Base-by-base conservation (phyloP, 2,888 invertebrate genomes). In the Heliconius aoede region DNA sequence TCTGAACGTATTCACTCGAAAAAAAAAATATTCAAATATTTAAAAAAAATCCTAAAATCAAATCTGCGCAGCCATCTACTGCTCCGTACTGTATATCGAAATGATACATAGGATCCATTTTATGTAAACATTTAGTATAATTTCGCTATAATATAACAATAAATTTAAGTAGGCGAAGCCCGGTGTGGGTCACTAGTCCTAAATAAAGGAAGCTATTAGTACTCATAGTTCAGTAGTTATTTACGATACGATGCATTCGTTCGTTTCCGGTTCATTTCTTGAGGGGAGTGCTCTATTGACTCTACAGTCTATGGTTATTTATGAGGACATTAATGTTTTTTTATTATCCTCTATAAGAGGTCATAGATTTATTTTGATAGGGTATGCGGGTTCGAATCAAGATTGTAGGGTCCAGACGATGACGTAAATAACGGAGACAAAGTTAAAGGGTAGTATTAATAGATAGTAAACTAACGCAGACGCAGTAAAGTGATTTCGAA, bases 141-240 rank as follows among this genome's bases (percentile, higher is more conserved):
- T 55, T n/a, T 55, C 2, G 46, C 46, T 46, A 46, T 46, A 46
- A 55, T n/a, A 55, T 55, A 55, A 55, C 51, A 55, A 51, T 51
- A 51, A 51, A 2, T 3, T n/a, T 55, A 55, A 55, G 51, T 9
- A 9, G 51, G 51, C n/a, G 51, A 55, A 55, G n/a, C 51, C n/a
- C 3, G 9, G 51, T 55, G 51, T 55, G 46, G 7, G 51, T n/a
- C 51, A 18, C 18, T 46, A 46, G 46, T n/a, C 55, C n/a, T 21
- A 28, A n/a, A 51, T 30, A 30, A 74, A 72, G 79, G 79, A 79
- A 79, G 77, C 75, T 71, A 77, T 79, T 77, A 79, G 75, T 62
- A 77, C 73, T 73, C 73, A 74, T 75, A 77, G 77, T 69, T 73
- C 73, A 77, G 74, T 79, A 74, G 79, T 65, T 69, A 77, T 77